Conservation (phyloP, 2,888 invertebrate species). For the Craniophora ligustri region DNA sequence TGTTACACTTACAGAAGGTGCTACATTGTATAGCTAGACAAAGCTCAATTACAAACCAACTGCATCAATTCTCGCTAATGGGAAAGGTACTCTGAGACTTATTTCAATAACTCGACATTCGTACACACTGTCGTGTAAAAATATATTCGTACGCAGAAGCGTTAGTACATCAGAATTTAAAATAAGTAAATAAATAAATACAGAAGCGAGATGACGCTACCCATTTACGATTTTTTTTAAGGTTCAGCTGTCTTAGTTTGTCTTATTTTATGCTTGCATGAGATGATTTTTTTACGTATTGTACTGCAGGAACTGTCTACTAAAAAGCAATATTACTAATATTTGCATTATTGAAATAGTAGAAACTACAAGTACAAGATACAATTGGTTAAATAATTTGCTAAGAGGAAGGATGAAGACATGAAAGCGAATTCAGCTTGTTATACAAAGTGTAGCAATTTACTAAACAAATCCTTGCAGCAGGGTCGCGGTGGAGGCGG, state of each 20-base stretch:
- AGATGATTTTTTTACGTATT: background rate
- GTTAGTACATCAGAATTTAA: conserved; percentile 28
- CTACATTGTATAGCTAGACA: background rate
- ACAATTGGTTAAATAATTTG: conserved; percentile 12
- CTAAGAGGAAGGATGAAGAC: conserved; percentile 39
- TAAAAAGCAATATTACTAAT: background rate
- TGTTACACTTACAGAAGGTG: background rate
- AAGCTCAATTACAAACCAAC: conserved; percentile 14
- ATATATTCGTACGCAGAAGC: conserved; percentile 30
- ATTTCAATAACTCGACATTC: conserved; percentile 15
- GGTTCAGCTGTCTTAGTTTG: conserved; percentile 20
- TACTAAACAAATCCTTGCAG: conserved; percentile 57
- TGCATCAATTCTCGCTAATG: conserved; percentile 26
- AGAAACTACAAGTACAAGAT: background rate
- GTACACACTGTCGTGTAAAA: conserved; percentile 17
- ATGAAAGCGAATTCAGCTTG: conserved; percentile 46
- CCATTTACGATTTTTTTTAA: conserved; percentile 44
- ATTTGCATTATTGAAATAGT: background rate
- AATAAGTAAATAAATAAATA: conserved; percentile 48
- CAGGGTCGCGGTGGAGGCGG: conserved; percentile 24
- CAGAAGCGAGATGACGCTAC: conserved; percentile 31
- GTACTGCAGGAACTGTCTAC: background rate
- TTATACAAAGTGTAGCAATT: conserved; percentile 54
- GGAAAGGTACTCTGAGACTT: conserved; percentile 15
- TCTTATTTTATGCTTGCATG: conserved; percentile 18